Conservation (phyloP, 2,797 vertebrate genomes). For the Harpagifer antarcticus region DNA sequence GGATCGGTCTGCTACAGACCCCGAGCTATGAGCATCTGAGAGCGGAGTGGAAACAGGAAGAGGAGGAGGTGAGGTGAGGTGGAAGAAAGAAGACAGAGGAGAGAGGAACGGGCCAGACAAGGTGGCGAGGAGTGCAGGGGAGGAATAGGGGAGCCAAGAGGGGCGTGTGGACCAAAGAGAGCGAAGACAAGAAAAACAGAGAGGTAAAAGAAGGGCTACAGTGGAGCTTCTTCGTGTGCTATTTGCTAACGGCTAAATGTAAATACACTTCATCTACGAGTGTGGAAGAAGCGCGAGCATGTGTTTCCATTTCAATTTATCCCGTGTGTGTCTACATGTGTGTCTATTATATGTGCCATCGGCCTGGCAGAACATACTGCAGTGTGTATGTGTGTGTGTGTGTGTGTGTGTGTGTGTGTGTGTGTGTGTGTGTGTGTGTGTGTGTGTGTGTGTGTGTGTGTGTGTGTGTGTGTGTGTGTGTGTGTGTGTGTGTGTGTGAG, state of each 20-base stretch:
- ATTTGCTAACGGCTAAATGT: constrained; percentile 42
- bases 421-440: too few relatives aligned
- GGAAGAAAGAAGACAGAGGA: constrained; percentile 79
- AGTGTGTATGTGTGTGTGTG: constrained; percentile 68
- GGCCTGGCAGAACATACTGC: constrained; percentile 67
- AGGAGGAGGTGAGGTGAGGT: constrained; percentile 69
- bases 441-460: not conserved
- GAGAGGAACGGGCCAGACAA: constrained; percentile 73
- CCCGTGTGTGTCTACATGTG: constrained; percentile 30
- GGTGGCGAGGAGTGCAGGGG: constrained; percentile 76
- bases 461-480: constrained; percentile 37
- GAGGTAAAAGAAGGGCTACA: constrained; percentile 64
- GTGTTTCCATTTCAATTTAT: constrained; percentile 13
- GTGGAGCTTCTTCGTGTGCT: constrained; percentile 34
- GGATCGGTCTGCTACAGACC: constrained; percentile 76
- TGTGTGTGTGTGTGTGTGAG: too few relatives aligned
- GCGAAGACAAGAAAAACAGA: constrained; percentile 40
- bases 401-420: too few relatives aligned
- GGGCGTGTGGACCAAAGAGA: constrained; percentile 67
- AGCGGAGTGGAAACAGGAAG: constrained; percentile 84
- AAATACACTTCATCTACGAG: constrained; percentile 56
- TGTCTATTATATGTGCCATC: constrained; percentile 41
- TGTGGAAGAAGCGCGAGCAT: constrained; percentile 27
- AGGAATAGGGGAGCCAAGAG: constrained; percentile 77
- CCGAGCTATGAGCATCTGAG: constrained; percentile 67